Base-by-base conservation (phyloP, 1,140 invertebrate species). In the Neodiprion lecontei region DNA sequence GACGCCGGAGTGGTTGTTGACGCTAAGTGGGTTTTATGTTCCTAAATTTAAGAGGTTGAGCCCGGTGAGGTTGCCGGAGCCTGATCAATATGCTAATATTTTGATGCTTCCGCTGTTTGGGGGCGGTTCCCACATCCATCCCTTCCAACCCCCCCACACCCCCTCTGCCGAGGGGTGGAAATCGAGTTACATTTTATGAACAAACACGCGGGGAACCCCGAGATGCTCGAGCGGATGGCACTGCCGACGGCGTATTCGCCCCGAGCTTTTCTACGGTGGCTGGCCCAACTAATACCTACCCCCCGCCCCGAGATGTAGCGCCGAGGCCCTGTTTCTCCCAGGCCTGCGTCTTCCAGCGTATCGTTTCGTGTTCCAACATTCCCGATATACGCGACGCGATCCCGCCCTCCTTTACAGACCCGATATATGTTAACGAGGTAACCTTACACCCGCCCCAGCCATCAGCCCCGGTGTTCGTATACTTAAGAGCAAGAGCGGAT, bases 121-220 rank as follows among this genome's bases (percentile, higher is more conserved):
- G 53, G 53, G 53, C 53, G 3, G 53, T 40, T 40, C 28, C 28
- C 28, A 40, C 28, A 11, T 8, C n/a, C 4, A n/a, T 8, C 11
- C 9, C 53, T 9, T 61, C 11, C 53, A 5, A 5, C 53, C 0
- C 53, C 53, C 53, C 11, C 53, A 21, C 17, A 21, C 17, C 8
- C 53, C n/a, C 53, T 61, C 8, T 12, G 4, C n/a, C 5, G 28
- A 61, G 53, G 53, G 53, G 53, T 14, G 53, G n/a, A 61, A 61
- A 61, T 61, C 53, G 53, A 61, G 53, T 61, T 61, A 61, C 53
- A 61, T 61, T 61, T 61, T 61, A 61, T 61, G 53, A 61, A 61
- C 53, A 61, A 61, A 61, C 53, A 61, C 53, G 7, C 11, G 53
- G 53, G 28, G 28, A 40, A 5, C n/a, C 11, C 53, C n/a, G 11